Percentiles rank a stretch among this genome's conserved stretches.
Evolutionary conservation across 2,888 invertebrate species (phyloP).

Genomic region (Theretra japonica): DNA sequence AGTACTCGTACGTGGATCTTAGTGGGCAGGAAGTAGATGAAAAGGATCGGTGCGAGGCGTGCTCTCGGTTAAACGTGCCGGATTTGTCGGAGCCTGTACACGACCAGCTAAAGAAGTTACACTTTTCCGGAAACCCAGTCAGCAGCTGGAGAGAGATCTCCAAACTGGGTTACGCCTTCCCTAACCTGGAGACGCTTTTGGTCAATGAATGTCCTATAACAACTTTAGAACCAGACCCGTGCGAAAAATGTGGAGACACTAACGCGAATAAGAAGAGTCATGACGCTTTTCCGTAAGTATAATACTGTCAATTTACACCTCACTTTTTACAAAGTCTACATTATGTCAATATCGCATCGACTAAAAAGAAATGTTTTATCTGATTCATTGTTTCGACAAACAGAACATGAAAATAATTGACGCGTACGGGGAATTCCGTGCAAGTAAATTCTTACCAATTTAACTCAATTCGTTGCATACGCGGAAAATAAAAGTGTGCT

Average conservation of each 20-base stretch:
- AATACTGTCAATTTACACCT: not conserved
- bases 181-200: constrained; percentile 92
- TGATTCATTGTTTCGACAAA: not conserved
- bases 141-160: constrained; percentile 92
- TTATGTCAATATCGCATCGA: not conserved
- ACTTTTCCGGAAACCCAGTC: constrained; percentile 95
- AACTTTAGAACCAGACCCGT: constrained; percentile 85
- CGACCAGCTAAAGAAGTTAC: constrained; percentile 89
- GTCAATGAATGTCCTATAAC: constrained; percentile 94
- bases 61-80: constrained; percentile 67
- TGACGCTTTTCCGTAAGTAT: constrained; percentile 85
- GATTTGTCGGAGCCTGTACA: constrained; percentile 83
- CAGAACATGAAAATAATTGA: not conserved
- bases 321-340: not conserved
- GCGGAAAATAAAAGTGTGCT: not conserved
- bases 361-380: not conserved
- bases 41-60: constrained; percentile 71
- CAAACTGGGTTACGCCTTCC: constrained; percentile 93
- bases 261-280: constrained; percentile 85
- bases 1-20: constrained; percentile 91
- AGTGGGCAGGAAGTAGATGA: constrained; percentile 74
- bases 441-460: not conserved
- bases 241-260: constrained; percentile 79
- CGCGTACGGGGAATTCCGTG: not conserved
- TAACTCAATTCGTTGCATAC: not conserved